phyloP scores from a whole-genome alignment of 1,140 invertebrate genomes.

The Musca domestica region DNA sequence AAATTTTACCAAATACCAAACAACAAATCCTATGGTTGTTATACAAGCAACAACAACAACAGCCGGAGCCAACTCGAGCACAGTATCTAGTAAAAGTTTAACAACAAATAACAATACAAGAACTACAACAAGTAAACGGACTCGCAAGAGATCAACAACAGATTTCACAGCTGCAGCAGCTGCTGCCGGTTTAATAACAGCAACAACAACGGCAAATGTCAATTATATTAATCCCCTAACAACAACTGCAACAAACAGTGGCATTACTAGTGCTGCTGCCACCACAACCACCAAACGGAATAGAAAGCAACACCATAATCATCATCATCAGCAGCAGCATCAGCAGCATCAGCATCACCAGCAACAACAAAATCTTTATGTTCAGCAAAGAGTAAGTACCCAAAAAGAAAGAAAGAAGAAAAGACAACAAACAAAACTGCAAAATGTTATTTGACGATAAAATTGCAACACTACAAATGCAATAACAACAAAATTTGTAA shows the following conservation, averaged over 20 bases:
- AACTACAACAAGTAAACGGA: conserved; percentile 3
- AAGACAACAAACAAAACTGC: too few relatives aligned
- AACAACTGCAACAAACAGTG: background rate
- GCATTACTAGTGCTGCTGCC: too few relatives aligned
- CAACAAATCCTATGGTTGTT: conserved; percentile 19
- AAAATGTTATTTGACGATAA: too few relatives aligned
- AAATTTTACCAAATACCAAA: conserved; percentile 12
- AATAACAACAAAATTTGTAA: too few relatives aligned
- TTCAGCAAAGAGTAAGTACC: conserved; percentile 15
- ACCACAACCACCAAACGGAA: background rate
- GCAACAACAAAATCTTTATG: background rate
- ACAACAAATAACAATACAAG: background rate
- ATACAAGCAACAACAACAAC: conserved; percentile 13
- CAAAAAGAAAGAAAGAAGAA: too few relatives aligned
- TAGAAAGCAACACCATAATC: conserved; percentile 7
- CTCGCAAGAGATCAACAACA: conserved; percentile 11
- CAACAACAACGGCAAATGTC: too few relatives aligned
- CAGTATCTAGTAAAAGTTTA: too few relatives aligned
- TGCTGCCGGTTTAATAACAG: too few relatives aligned
- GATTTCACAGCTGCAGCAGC: background rate
- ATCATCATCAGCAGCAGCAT: background rate
- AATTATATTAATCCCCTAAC: background rate
- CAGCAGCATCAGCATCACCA: background rate
- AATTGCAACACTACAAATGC: too few relatives aligned
- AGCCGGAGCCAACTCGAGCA: background rate